Conservation (phyloP, 2,797 vertebrate genomes). For the Sciurus vulgaris region DNA sequence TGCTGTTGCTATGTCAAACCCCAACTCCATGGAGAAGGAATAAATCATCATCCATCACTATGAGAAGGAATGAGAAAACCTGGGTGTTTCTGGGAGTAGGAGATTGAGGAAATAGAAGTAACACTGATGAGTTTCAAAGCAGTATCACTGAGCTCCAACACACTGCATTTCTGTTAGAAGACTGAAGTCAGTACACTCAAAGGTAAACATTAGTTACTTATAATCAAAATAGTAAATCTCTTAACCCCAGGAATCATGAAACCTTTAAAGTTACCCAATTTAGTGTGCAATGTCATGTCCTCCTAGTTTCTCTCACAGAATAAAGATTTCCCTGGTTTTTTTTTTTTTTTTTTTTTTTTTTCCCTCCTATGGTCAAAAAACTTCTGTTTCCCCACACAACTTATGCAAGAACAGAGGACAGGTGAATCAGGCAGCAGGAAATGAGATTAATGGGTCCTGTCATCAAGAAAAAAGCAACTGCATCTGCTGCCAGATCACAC, state of each 20-base stretch:
- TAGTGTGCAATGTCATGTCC: background rate
- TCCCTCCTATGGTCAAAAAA: background rate
- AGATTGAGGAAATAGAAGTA: background rate
- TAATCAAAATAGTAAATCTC: background rate
- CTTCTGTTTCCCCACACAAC: background rate
- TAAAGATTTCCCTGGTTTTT: background rate
- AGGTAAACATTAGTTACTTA: background rate
- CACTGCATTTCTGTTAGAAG: background rate
- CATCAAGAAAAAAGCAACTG: background rate
- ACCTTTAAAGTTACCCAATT: background rate
- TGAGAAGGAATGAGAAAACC: fast-evolving
- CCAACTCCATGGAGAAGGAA: background rate
- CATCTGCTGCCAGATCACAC: background rate
- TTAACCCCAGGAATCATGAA: background rate
- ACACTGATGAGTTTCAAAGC: background rate
- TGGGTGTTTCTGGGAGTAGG: background rate
- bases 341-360: too few relatives aligned
- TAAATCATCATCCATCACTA: too few relatives aligned
- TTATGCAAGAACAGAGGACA: background rate
- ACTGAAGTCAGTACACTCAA: background rate
- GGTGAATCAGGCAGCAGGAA: background rate
- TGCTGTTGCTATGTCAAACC: background rate
- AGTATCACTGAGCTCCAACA: background rate
- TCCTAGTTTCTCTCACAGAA: background rate
- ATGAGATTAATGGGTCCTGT: background rate